These are phyloP conservation scores for Brachynemurus nebulosus DNA, from an alignment of 2,888 invertebrate genomes.

Conservation along the genomic window DNA sequence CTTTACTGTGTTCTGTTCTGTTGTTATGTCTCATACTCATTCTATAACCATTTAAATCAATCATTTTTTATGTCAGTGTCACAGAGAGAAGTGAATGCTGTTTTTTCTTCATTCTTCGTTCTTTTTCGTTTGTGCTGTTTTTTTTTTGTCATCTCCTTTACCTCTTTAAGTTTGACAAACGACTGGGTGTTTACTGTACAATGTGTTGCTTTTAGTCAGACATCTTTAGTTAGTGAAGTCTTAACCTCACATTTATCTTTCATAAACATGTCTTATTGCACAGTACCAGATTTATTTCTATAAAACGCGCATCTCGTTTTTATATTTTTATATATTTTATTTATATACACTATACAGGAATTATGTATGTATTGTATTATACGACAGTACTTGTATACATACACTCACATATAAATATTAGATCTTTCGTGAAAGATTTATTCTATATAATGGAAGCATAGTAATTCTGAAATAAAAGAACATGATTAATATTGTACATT, in stretches of 20 bases:
- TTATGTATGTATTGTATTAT: too few relatives aligned
- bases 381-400: too few relatives aligned
- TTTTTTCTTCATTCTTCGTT: too few relatives aligned
- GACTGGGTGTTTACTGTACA: conserved; percentile 5
- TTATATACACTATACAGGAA: too few relatives aligned
- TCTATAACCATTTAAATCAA: neutral
- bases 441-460: neutral
- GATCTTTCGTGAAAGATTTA: conserved; percentile 6
- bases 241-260: conserved; percentile 7
- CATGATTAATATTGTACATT: conserved; percentile 2
- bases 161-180: conserved; percentile 6
- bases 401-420: too few relatives aligned
- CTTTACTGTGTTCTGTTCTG: too few relatives aligned
- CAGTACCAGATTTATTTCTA: conserved; percentile 5
- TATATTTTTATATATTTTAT: too few relatives aligned
- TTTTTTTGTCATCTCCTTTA: neutral
- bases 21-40: too few relatives aligned
- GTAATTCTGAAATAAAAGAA: neutral
- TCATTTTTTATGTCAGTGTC: conserved; percentile 1
- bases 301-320: neutral
- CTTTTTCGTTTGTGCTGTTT: neutral
- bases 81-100: neutral
- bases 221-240: neutral
- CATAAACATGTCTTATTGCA: conserved; percentile 7
- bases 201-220: neutral